Evolutionary conservation across 2,888 invertebrate species (phyloP).

Genomic region (Archaeoteleia sp.): DNA sequence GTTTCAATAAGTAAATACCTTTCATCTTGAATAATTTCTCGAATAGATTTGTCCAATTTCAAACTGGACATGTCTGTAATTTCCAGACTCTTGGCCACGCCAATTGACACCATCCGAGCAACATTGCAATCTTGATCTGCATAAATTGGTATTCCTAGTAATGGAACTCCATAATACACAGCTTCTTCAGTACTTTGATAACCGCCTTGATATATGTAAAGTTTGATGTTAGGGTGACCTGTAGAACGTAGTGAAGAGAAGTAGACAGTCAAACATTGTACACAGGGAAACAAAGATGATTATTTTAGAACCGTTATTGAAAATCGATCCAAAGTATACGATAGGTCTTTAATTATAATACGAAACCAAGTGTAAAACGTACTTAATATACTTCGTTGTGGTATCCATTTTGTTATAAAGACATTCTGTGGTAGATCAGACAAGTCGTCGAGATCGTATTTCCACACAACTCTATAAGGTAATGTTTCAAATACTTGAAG

Average conservation of each 20-base stretch:
- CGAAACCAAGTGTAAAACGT: too few species aligned
- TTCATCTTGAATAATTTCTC: too few species aligned
- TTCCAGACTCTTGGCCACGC: constrained; percentile 50
- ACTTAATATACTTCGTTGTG: constrained; percentile 59
- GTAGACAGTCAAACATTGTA: too few species aligned
- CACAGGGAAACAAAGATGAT: too few species aligned
- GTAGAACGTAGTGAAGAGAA: too few species aligned
- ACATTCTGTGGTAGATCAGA: constrained; percentile 47
- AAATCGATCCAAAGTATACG: too few species aligned
- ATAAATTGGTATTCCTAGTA: constrained; percentile 59
- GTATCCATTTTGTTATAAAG: constrained; percentile 54
- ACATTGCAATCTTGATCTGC: constrained; percentile 57
- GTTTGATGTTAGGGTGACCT: constrained; percentile 60
- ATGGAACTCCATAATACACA: constrained; percentile 55
- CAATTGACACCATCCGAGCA: constrained; percentile 38
- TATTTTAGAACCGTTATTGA: too few species aligned
- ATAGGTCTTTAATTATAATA: too few species aligned
- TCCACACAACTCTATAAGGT: constrained; percentile 58
- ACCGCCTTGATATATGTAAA: constrained; percentile 62
- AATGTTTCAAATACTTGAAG: constrained; percentile 51
- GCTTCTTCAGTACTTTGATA: constrained; percentile 62
- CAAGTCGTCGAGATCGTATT: constrained; percentile 48
- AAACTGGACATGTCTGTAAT: too few species aligned
- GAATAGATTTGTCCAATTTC: too few species aligned
- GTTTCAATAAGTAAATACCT: too few species aligned